Evolutionary conservation across 2,888 invertebrate species (phyloP).

Genomic region (Synergus itoensis): DNA sequence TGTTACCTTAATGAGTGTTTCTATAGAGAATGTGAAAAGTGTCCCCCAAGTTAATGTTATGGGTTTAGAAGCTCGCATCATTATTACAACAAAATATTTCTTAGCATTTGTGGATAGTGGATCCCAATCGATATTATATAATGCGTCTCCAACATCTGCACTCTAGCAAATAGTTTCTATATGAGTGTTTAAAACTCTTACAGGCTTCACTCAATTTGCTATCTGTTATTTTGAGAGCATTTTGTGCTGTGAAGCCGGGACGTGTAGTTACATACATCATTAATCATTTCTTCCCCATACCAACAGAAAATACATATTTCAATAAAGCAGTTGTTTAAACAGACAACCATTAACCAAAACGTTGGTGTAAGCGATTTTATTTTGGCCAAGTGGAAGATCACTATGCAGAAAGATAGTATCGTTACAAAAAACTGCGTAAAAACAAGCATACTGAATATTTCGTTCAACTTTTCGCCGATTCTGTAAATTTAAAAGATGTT

Average conservation of each 20-base stretch:
- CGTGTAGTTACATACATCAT: background rate
- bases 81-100: background rate
- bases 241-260: too few relatives aligned
- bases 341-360: background rate
- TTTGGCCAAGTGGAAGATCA: slow-evolving; percentile 2
- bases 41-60: too few relatives aligned
- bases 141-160: background rate
- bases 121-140: background rate
- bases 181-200: background rate
- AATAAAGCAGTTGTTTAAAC: background rate
- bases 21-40: too few relatives aligned
- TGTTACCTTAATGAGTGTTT: too few relatives aligned
- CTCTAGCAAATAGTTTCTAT: background rate
- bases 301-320: slow-evolving; percentile 7
- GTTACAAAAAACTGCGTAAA: background rate
- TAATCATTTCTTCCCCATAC: slow-evolving; percentile 14
- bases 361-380: background rate
- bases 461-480: slow-evolving; percentile 4
- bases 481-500: background rate
- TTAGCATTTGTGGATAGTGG: background rate
- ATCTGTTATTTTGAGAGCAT: too few relatives aligned
- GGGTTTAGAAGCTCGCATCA: background rate
- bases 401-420: background rate
- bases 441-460: background rate
- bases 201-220: too few relatives aligned